These are phyloP conservation scores for Apolygus lucorum DNA, from an alignment of 1,140 invertebrate genomes.

Conservation along the genomic window DNA sequence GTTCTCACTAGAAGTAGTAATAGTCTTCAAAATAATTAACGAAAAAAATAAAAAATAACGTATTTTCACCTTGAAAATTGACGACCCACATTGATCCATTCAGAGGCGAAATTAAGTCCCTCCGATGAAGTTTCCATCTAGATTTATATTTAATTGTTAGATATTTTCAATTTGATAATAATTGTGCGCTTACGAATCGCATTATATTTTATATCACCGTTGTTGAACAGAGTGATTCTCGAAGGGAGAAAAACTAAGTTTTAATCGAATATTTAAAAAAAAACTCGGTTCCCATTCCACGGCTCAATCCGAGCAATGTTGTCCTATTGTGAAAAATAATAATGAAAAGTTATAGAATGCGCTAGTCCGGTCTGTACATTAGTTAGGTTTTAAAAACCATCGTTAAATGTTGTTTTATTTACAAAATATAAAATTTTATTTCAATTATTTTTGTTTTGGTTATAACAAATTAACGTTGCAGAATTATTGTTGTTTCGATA, in stretches of 20 bases:
- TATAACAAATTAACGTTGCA: too few species aligned
- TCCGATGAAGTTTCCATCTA: slow-evolving; percentile 3
- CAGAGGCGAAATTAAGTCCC: not conserved
- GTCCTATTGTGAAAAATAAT: not conserved
- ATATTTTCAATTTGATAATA: slow-evolving; percentile 4
- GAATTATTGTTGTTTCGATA: too few species aligned
- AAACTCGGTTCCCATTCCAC: slow-evolving; percentile 2
- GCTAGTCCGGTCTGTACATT: too few species aligned
- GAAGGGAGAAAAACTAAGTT: too few species aligned
- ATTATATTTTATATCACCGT: slow-evolving; percentile 6
- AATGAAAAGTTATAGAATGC: too few species aligned
- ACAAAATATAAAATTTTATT: not conserved
- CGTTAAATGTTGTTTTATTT: too few species aligned
- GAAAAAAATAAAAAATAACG: too few species aligned
- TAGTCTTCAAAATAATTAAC: too few species aligned
- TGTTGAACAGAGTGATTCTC: slow-evolving; percentile 11
- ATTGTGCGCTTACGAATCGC: slow-evolving; percentile 9
- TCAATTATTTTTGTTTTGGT: too few species aligned
- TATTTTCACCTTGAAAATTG: too few species aligned
- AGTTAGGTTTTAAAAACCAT: too few species aligned
- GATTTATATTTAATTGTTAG: slow-evolving; percentile 2
- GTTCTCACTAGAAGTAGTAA: too few species aligned
- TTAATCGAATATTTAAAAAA: not conserved
- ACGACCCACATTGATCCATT: not conserved
- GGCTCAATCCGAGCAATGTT: not conserved